Evolutionary conservation across 1,140 invertebrate species (phyloP), one percentile per base, ranked within the genome.

Genomic region (Drosophila biarmipes): DNA sequence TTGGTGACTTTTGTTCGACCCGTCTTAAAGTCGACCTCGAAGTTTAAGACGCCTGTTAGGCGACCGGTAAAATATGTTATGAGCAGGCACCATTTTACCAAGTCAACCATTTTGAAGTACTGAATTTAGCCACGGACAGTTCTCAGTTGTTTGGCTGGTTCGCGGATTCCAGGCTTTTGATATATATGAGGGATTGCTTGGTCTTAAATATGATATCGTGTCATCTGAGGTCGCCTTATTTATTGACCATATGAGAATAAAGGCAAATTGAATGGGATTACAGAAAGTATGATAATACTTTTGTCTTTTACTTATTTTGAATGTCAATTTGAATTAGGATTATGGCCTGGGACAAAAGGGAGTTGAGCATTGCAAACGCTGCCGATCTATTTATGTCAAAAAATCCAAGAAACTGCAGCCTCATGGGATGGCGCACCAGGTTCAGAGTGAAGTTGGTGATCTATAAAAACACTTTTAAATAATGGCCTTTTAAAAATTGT

Each of bases 251-350:
- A n/a, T n/a, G n/a, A n/a, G n/a, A n/a, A n/a, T n/a, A n/a, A n/a
- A n/a, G n/a, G n/a, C n/a, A n/a, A n/a, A n/a, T n/a, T n/a, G n/a
- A n/a, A n/a, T n/a, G n/a, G n/a, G n/a, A n/a, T n/a, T n/a, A n/a
- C n/a, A n/a, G n/a, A n/a, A n/a, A n/a, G n/a, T n/a, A n/a, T n/a
- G n/a, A n/a, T n/a, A n/a, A n/a, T n/a, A n/a, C n/a, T n/a, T n/a
- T n/a, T n/a, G n/a, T n/a, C n/a, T n/a, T n/a, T n/a, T n/a, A n/a
- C n/a, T n/a, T n/a, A 27, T 27, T 27, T 37, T 66, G 12, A 2
- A 75, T 37, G 37, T 75, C 73, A 37, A 74, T 74, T 66, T 75
- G 72, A 0, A 74, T 73, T 2, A 74, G 24, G 5, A 74, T 27
- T 24, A 73, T 21, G 0, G 69, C 38, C 27, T 74, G 31, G 2